phyloP scores from a whole-genome alignment of 2,888 invertebrate genomes.

The Ochlodes sylvanus region DNA sequence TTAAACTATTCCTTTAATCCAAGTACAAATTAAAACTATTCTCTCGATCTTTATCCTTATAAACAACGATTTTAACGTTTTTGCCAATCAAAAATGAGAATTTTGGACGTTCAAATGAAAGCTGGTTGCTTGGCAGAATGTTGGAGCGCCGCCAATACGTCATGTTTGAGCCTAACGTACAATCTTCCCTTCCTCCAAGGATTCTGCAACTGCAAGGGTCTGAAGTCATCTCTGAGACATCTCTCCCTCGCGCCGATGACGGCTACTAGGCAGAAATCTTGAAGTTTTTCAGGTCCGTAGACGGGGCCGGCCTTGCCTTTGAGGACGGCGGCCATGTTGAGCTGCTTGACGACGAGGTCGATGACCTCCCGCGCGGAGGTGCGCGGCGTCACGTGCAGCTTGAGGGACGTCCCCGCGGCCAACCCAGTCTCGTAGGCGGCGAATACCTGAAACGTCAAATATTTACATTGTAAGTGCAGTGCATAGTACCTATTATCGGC shows the following conservation, averaged over 20 bases:
- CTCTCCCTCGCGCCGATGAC: slow-evolving; percentile 98
- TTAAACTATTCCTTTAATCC: slow-evolving; percentile 50
- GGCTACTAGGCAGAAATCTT: slow-evolving; percentile 96
- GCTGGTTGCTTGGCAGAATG: slow-evolving; percentile 94
- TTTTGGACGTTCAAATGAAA: slow-evolving; percentile 74
- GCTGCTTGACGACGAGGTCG: slow-evolving; percentile 96
- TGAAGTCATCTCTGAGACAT: slow-evolving; percentile 97
- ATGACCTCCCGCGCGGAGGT: slow-evolving; percentile 98
- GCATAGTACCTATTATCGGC: too few relatives aligned
- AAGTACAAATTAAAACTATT: slow-evolving; percentile 36
- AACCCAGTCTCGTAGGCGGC: slow-evolving; percentile 98
- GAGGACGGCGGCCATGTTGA: slow-evolving; percentile 96
- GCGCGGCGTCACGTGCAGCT: slow-evolving; percentile 95
- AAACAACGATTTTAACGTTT: neutral
- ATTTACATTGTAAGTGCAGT: neutral
- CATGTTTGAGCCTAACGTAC: slow-evolving; percentile 96
- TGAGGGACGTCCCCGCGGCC: slow-evolving; percentile 96
- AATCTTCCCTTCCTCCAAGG: slow-evolving; percentile 98
- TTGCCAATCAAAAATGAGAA: slow-evolving; percentile 32
- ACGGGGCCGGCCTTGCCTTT: slow-evolving; percentile 94
- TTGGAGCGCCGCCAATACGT: slow-evolving; percentile 94
- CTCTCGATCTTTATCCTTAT: slow-evolving; percentile 30
- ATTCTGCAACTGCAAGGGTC: slow-evolving; percentile 96
- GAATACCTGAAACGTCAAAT: slow-evolving; percentile 89
- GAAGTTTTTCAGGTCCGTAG: slow-evolving; percentile 92